phyloP scores from a whole-genome alignment of 2,797 vertebrate species.

The Linurgus olivaceus region DNA sequence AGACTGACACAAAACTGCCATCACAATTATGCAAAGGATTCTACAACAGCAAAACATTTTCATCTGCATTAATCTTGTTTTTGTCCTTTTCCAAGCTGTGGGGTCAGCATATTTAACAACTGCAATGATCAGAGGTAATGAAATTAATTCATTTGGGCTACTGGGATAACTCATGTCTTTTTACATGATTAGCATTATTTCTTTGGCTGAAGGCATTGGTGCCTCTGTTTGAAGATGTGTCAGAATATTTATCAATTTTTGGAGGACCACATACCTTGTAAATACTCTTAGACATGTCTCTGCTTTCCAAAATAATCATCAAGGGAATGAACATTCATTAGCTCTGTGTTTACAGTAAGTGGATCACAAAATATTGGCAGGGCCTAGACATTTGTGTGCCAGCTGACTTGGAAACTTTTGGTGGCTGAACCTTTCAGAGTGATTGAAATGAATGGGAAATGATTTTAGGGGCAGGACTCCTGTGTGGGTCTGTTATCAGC shows the following conservation, averaged over 20 bases:
- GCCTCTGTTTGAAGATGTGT: neutral
- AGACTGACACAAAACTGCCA: neutral
- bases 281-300: neutral
- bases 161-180: neutral
- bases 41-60: neutral
- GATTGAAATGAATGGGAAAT: slow-evolving; percentile 45
- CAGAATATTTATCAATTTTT: neutral
- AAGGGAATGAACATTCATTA: slow-evolving; percentile 42
- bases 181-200: neutral
- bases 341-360: slow-evolving; percentile 53
- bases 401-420: slow-evolving; percentile 45
- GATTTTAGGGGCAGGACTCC: slow-evolving; percentile 10
- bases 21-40: neutral
- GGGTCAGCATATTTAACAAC: neutral
- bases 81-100: neutral
- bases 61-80: neutral
- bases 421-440: slow-evolving; percentile 12
- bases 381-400: neutral
- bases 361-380: slow-evolving; percentile 50
- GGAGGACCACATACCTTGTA: neutral
- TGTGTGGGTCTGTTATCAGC: slow-evolving; percentile 12
- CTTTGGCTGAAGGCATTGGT: slow-evolving; percentile 6
- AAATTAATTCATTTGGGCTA: neutral
- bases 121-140: neutral
- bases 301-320: slow-evolving; percentile 35